Percentiles rank a stretch among this genome's conserved stretches.
These are phyloP conservation scores for Drosophila tani DNA, from an alignment of 1,140 invertebrate genomes.

Conservation along the genomic window DNA sequence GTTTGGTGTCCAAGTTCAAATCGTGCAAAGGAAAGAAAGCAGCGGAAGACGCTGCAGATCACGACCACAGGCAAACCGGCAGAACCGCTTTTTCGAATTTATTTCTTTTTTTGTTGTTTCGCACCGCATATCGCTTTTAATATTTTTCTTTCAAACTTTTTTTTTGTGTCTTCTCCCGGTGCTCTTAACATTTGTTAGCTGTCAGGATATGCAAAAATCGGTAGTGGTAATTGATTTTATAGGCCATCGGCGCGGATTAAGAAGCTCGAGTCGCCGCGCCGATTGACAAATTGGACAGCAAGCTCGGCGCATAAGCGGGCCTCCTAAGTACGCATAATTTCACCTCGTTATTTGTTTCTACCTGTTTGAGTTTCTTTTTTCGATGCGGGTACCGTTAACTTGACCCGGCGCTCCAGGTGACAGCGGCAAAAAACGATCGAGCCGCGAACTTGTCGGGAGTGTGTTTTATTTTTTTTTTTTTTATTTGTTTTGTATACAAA, in stretches of 20 bases:
- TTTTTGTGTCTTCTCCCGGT: constrained; percentile 30
- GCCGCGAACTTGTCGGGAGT: constrained; percentile 22
- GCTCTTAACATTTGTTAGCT: constrained; percentile 29
- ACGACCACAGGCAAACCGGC: constrained; percentile 79
- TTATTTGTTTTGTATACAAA: constrained; percentile 1
- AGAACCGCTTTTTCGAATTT: constrained; percentile 70
- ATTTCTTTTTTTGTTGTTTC: constrained; percentile 35
- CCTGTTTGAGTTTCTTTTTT: constrained; percentile 72
- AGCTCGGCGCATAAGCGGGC: constrained; percentile 27
- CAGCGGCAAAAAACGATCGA: constrained; percentile 23
- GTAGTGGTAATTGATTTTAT: constrained; percentile 39
- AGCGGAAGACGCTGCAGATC: constrained; percentile 57
- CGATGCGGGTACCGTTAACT: constrained; percentile 67
- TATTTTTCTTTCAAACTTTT: constrained; percentile 10
- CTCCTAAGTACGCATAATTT: constrained; percentile 61
- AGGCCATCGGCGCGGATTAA: constrained; percentile 32
- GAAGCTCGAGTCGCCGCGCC: constrained; percentile 10
- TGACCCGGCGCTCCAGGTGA: constrained; percentile 67
- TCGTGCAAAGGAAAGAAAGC: constrained; percentile 81
- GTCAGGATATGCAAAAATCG: constrained; percentile 51
- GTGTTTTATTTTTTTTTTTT: constrained; percentile 1
- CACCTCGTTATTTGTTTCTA: constrained; percentile 54
- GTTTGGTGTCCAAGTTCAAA: constrained; percentile 80
- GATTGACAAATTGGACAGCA: constrained; percentile 46
- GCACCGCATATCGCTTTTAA: constrained; percentile 23